Conservation (phyloP, 1,140 invertebrate species). For the Drosophila lacertosa region DNA sequence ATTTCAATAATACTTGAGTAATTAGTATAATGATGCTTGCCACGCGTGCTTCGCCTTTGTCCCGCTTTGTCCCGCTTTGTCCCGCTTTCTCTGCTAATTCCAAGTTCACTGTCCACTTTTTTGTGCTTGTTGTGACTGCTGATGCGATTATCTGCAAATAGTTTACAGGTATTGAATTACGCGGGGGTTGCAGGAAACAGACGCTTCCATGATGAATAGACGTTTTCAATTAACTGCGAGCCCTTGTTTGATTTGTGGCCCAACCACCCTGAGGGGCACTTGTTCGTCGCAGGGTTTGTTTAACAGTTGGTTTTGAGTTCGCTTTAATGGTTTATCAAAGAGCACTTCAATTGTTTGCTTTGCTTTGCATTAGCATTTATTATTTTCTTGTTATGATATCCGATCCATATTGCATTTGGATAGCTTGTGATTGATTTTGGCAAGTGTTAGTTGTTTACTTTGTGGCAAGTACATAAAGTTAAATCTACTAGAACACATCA, state of each 20-base stretch:
- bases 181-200: constrained; percentile 2
- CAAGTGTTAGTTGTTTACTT: constrained; percentile 40
- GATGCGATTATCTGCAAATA: constrained; percentile 68
- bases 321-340: constrained; percentile 83
- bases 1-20: constrained; percentile 82
- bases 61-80: no score
- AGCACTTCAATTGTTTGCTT: constrained; percentile 78
- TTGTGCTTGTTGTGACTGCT: constrained; percentile 38
- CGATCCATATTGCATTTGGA: constrained; percentile 28
- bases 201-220: constrained; percentile 66
- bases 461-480: constrained; percentile 5
- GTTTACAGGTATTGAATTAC: constrained; percentile 73
- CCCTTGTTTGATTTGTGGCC: constrained; percentile 26
- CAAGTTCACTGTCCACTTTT: constrained; percentile 28
- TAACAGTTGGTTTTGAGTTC: constrained; percentile 61
- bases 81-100: constrained; percentile 58
- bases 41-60: constrained; percentile 43
- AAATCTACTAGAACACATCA: background rate
- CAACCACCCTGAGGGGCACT: constrained; percentile 16
- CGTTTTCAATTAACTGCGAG: constrained; percentile 73
- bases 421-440: constrained; percentile 39
- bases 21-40: constrained; percentile 79
- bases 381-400: constrained; percentile 39
- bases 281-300: constrained; percentile 34
- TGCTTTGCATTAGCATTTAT: constrained; percentile 67